These are phyloP conservation scores for Lordiphosa mommai DNA, from an alignment of 1,140 invertebrate species.

Conservation along the genomic window DNA sequence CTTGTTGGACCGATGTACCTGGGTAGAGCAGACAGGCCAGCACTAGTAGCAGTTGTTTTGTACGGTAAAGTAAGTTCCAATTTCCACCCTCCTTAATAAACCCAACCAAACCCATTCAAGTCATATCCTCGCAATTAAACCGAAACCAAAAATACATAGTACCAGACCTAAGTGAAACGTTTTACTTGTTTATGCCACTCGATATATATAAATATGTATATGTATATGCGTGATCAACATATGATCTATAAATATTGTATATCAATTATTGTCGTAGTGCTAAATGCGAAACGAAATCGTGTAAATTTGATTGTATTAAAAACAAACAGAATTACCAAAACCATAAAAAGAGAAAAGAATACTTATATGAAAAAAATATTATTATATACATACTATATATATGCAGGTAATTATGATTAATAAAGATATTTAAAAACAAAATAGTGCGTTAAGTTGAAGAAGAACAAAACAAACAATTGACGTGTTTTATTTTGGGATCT, in stretches of 20 bases:
- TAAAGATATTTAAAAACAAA: slow-evolving; percentile 61
- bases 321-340: slow-evolving; percentile 19
- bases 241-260: slow-evolving; percentile 54
- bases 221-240: slow-evolving; percentile 32
- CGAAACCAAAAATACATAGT: slow-evolving; percentile 16
- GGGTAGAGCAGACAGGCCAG: background rate
- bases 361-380: slow-evolving; percentile 61
- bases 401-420: slow-evolving; percentile 73
- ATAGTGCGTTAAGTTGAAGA: slow-evolving; percentile 71
- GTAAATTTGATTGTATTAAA: slow-evolving; percentile 76
- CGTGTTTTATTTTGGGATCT: slow-evolving; percentile 14
- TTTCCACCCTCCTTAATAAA: background rate
- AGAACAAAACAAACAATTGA: slow-evolving; percentile 37
- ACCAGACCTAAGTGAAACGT: slow-evolving; percentile 47
- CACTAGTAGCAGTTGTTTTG: background rate
- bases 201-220: slow-evolving; percentile 33
- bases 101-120: slow-evolving; percentile 9
- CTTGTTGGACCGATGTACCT: slow-evolving; percentile 7
- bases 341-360: slow-evolving; percentile 45
- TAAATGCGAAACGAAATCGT: slow-evolving; percentile 48
- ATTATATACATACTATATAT: slow-evolving; percentile 53
- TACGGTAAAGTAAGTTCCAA: slow-evolving; percentile 7
- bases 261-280: slow-evolving; percentile 73
- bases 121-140: slow-evolving; percentile 48
- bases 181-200: slow-evolving; percentile 51